Evolutionary conservation across 2,888 invertebrate species (phyloP).

Genomic region (Cyrtodaria siliqua): DNA sequence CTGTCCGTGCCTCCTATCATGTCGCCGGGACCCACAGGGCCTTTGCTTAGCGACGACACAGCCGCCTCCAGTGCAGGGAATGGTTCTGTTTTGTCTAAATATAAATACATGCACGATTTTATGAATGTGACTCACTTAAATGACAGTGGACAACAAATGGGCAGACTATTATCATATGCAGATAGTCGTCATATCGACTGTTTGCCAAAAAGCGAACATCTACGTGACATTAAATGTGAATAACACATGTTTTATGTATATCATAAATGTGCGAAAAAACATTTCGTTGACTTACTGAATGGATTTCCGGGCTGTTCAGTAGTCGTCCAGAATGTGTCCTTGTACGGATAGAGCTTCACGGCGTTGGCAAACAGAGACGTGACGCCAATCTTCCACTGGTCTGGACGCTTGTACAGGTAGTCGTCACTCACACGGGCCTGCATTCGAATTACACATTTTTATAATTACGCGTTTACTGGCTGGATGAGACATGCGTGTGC

Average conservation of each 20-base stretch:
- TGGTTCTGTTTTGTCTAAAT: conserved; percentile 54
- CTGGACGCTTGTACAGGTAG: conserved; percentile 64
- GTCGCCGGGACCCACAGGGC: conserved; percentile 82
- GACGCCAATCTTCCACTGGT: conserved; percentile 78
- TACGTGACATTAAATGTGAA: too few species aligned
- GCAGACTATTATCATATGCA: too few species aligned
- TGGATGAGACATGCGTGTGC: too few species aligned
- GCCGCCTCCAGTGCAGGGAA: conserved; percentile 67
- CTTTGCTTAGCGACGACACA: conserved; percentile 76
- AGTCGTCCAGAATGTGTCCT: conserved; percentile 81
- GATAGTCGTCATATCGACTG: too few species aligned
- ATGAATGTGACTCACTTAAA: too few species aligned
- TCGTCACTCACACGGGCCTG: conserved; percentile 77
- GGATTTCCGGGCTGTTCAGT: conserved; percentile 70
- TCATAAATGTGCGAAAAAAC: too few species aligned
- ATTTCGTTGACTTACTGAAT: conserved; percentile 59
- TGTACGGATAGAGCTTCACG: conserved; percentile 74
- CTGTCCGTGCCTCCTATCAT: conserved; percentile 68
- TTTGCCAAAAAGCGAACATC: too few species aligned
- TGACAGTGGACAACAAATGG: too few species aligned
- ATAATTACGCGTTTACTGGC: too few species aligned
- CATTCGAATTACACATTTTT: too few species aligned
- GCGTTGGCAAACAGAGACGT: conserved; percentile 76
- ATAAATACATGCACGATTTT: not conserved
- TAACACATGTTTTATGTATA: too few species aligned